Percentiles rank a stretch among this genome's conserved stretches.
Evolutionary conservation across 1,140 invertebrate genomes (phyloP).

Genomic region (Drosophila bocki): DNA sequence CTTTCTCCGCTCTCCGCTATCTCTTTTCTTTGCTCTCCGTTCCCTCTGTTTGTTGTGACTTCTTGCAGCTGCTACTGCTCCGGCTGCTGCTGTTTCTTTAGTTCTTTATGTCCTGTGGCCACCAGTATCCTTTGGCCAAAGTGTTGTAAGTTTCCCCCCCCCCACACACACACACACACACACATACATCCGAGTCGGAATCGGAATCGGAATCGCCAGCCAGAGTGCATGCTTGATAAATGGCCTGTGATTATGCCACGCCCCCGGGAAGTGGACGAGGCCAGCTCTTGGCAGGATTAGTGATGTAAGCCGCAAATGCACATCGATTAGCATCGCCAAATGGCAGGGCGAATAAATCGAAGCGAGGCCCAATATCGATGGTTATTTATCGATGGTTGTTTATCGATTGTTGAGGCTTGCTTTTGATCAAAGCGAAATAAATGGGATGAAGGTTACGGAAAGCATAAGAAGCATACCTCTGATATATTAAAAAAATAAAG

Average conservation of each 20-base stretch:
- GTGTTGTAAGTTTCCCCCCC: slow-evolving; percentile 1
- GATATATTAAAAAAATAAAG: not conserved
- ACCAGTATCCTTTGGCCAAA: slow-evolving; percentile 4
- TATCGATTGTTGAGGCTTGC: slow-evolving; percentile 2
- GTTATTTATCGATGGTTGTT: slow-evolving; percentile 6
- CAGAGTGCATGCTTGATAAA: slow-evolving; percentile 51
- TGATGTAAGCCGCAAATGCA: slow-evolving; percentile 35
- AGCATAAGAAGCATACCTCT: not conserved
- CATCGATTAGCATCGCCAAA: slow-evolving; percentile 37
- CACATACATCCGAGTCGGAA: slow-evolving; percentile 9
- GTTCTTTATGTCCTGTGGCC: slow-evolving; percentile 2
- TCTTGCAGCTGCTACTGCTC: slow-evolving; percentile 20
- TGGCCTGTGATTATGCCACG: slow-evolving; percentile 52
- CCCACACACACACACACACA: not conserved
- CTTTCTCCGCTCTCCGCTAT: not conserved
- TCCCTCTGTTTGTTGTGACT: slow-evolving; percentile 18
- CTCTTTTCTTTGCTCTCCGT: not conserved
- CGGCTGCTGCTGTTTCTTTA: slow-evolving; percentile 24
- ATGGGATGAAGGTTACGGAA: not conserved
- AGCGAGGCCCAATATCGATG: slow-evolving; percentile 17
- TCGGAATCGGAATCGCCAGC: slow-evolving; percentile 5
- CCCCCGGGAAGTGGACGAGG: slow-evolving; percentile 13
- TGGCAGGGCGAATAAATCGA: slow-evolving; percentile 28
- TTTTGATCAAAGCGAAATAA: not conserved
- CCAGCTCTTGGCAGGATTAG: slow-evolving; percentile 21